phyloP scores from a whole-genome alignment of 2,113 vertebrate species.

The Dipodomys ordii region DNA sequence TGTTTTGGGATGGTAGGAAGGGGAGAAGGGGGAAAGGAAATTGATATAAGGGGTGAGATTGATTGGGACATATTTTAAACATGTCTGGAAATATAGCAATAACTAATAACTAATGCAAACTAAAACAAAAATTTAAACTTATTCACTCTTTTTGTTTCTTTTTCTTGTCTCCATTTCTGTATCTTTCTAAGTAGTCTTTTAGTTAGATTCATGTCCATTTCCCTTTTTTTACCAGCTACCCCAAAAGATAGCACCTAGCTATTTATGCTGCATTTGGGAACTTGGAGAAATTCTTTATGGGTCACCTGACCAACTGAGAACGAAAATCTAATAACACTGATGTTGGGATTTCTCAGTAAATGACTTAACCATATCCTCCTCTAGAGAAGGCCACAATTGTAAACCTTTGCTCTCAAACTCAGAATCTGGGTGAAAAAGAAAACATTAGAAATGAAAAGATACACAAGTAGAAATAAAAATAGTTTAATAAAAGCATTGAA shows the following conservation, averaged over 20 bases:
- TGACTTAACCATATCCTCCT: not conserved
- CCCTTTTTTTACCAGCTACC: not conserved
- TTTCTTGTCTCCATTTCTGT: no score
- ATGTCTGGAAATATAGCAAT: no score
- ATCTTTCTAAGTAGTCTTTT: no score
- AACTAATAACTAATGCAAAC: no score
- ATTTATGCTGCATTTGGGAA: not conserved
- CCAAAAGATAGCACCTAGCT: not conserved
- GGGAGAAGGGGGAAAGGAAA: no score
- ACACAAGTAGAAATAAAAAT: constrained; percentile 37
- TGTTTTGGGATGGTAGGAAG: no score
- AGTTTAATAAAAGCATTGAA: not conserved
- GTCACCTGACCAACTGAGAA: not conserved
- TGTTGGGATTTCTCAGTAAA: not conserved
- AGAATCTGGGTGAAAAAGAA: not conserved
- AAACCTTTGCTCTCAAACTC: not conserved
- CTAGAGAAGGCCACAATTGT: not conserved
- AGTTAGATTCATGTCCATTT: not conserved
- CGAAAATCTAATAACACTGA: not conserved
- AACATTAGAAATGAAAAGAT: constrained; percentile 22
- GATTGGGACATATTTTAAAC: no score
- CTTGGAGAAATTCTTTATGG: not conserved
- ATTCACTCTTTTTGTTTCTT: no score
- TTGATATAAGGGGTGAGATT: no score
- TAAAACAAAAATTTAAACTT: no score